These are phyloP conservation scores for Sebastes flavidus DNA, from an alignment of 2,797 vertebrate genomes.

Conservation along the genomic window DNA sequence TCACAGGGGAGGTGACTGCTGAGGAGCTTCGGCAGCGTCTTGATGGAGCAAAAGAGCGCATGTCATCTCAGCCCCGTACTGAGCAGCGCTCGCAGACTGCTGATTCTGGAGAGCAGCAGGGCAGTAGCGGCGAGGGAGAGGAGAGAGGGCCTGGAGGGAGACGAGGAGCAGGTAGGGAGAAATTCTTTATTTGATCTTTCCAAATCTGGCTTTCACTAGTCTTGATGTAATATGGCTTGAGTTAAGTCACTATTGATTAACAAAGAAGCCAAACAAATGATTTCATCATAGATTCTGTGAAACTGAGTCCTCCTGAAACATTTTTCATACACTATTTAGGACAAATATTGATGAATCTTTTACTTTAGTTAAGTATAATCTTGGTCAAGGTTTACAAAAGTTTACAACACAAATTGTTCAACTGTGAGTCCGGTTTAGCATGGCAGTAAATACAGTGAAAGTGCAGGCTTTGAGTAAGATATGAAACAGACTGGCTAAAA, in stretches of 20 bases:
- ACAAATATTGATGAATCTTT: background rate
- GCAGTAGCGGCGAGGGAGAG: conserved; percentile 72
- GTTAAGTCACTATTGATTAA: background rate
- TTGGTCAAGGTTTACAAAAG: background rate
- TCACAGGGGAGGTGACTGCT: conserved; percentile 93
- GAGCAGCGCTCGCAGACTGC: conserved; percentile 78
- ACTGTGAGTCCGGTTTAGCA: background rate
- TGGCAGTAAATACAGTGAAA: background rate
- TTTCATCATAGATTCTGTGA: background rate
- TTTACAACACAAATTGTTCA: background rate
- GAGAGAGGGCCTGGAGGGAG: conserved; percentile 61
- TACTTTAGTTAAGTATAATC: background rate
- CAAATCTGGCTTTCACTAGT: background rate
- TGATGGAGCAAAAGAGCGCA: conserved; percentile 89
- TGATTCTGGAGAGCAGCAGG: conserved; percentile 80
- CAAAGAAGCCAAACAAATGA: background rate
- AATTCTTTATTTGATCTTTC: background rate
- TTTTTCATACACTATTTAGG: background rate
- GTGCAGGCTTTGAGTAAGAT: background rate
- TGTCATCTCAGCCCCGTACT: conserved; percentile 84
- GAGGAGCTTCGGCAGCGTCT: conserved; percentile 93
- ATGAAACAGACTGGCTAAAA: background rate
- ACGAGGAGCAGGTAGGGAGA: conserved; percentile 61
- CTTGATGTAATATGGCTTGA: background rate
- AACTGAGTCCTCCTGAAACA: background rate